A percentile compares a stretch with the other conserved stretches of the same genome.
Evolutionary conservation across 2,888 invertebrate species (phyloP).

Genomic region (Drosophila diplacantha): DNA sequence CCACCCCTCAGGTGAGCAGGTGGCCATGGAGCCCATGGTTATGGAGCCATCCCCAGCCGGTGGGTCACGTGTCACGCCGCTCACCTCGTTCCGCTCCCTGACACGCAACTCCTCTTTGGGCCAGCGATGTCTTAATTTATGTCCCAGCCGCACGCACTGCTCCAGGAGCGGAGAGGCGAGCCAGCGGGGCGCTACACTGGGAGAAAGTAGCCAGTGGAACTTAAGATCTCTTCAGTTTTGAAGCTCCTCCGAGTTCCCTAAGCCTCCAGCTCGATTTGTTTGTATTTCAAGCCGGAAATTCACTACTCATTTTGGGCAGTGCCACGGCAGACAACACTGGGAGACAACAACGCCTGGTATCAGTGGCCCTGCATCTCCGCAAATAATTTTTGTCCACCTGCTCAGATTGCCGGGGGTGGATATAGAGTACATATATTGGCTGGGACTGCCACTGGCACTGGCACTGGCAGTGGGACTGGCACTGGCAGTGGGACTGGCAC

Average conservation of each 20-base stretch:
- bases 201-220: background rate
- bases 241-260: too few relatives aligned
- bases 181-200: background rate
- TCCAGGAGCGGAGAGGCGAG: background rate
- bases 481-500: background rate
- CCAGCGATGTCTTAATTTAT: slow-evolving; percentile 58
- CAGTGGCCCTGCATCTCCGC: slow-evolving; percentile 19
- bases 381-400: slow-evolving; percentile 26
- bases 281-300: background rate
- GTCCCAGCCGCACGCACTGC: slow-evolving; percentile 58
- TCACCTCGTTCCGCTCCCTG: slow-evolving; percentile 21
- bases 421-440: background rate
- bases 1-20: background rate
- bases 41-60: slow-evolving; percentile 32
- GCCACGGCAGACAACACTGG: slow-evolving; percentile 1
- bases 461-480: background rate
- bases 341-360: slow-evolving; percentile 3
- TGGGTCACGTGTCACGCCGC: slow-evolving; percentile 61
- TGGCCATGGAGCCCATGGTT: background rate
- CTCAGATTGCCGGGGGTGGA: slow-evolving; percentile 22
- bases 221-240: too few relatives aligned
- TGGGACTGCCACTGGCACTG: background rate
- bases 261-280: too few relatives aligned
- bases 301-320: slow-evolving; percentile 5
- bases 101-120: slow-evolving; percentile 30